A percentile compares a stretch with the other conserved stretches of the same genome.
These are phyloP conservation scores for Umimayanthus kanabou DNA, from an alignment of 92 coral and sea anemone genomes.

Conservation along the genomic window DNA sequence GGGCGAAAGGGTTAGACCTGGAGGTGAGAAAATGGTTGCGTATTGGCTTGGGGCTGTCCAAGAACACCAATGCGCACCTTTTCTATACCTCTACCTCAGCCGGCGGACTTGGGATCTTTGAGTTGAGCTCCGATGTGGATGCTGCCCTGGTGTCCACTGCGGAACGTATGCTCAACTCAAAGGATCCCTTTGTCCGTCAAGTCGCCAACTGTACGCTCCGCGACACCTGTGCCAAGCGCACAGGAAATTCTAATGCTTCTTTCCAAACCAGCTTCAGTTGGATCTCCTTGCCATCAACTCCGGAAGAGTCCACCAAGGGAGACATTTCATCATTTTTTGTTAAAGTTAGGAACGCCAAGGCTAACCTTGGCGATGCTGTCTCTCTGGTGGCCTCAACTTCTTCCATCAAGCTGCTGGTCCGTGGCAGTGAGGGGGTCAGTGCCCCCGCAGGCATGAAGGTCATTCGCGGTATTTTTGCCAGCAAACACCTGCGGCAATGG, in stretches of 20 bases:
- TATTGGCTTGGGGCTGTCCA: neutral
- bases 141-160: neutral
- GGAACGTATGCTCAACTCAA: neutral
- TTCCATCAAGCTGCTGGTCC: neutral
- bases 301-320: constrained; percentile 3
- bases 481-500: neutral
- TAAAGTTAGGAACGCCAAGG: neutral
- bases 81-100: neutral
- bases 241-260: neutral
- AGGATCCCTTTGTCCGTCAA: neutral
- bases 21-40: neutral
- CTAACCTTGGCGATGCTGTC: neutral
- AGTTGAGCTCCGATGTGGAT: neutral
- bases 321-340: neutral
- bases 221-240: neutral
- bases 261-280: neutral
- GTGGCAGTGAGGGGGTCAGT: neutral
- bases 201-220: neutral
- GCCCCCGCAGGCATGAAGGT: constrained; percentile 20
- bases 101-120: neutral
- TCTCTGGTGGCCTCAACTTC: neutral
- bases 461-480: neutral
- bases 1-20: neutral
- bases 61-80: neutral
- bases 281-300: constrained; percentile 1